These are phyloP conservation scores for Cylas formicarius DNA, from an alignment of 1,140 invertebrate species.

Conservation along the genomic window DNA sequence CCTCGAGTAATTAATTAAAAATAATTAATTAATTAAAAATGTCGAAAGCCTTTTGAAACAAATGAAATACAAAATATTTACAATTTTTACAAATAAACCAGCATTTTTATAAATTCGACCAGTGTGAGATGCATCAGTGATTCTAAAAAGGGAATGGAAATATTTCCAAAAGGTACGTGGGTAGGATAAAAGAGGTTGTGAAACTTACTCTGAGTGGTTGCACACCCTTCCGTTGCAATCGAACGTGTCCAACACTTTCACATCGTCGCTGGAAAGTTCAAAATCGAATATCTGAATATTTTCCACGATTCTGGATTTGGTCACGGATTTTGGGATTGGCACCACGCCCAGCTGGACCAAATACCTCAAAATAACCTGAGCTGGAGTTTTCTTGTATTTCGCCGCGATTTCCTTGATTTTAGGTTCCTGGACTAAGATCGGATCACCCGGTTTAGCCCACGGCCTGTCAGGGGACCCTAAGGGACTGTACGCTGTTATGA, in stretches of 20 bases:
- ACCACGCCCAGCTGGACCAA: constrained; percentile 26
- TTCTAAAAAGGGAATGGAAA: constrained; percentile 6
- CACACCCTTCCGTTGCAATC: constrained; percentile 30
- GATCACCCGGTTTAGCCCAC: constrained; percentile 54
- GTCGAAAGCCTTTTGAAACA: too few relatives aligned
- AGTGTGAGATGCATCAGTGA: neutral
- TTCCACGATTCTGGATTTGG: constrained; percentile 23
- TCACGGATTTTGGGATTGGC: constrained; percentile 31
- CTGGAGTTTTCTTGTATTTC: constrained; percentile 30
- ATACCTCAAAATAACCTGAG: constrained; percentile 32
- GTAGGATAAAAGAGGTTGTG: constrained; percentile 39
- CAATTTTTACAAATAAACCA: too few relatives aligned
- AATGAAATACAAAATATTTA: too few relatives aligned
- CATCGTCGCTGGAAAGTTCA: constrained; percentile 24
- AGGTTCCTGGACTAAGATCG: constrained; percentile 56
- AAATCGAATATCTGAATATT: constrained; percentile 32
- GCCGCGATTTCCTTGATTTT: constrained; percentile 41
- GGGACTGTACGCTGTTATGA: constrained; percentile 74
- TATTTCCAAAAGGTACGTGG: constrained; percentile 35
- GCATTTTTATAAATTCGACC: neutral
- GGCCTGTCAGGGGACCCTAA: constrained; percentile 63
- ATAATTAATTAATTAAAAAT: too few relatives aligned
- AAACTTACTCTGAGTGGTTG: constrained; percentile 28
- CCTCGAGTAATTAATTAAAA: too few relatives aligned
- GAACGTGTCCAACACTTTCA: constrained; percentile 23